Percentiles rank a stretch among this genome's conserved stretches.
phyloP scores from a whole-genome alignment of 2,113 vertebrate genomes.

The Phaethornis superciliosus region DNA sequence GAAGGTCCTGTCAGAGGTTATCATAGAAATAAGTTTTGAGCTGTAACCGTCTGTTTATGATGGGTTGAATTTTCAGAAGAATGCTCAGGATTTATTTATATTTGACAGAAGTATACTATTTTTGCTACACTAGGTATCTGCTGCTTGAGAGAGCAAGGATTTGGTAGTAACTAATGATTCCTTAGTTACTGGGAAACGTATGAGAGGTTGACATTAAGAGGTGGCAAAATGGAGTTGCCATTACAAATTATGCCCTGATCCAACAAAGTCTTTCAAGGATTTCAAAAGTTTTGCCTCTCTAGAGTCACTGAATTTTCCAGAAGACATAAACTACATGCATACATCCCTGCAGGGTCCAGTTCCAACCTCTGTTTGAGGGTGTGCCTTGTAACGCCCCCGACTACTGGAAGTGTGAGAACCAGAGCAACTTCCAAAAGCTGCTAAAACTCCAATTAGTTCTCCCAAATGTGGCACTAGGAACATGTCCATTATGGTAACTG shows the following conservation, averaged over 20 bases:
- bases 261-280: background rate
- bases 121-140: background rate
- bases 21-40: background rate
- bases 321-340: background rate
- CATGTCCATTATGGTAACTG: background rate
- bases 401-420: background rate
- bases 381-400: accelerated
- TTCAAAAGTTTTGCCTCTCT: background rate
- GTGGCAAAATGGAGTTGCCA: background rate
- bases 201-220: background rate
- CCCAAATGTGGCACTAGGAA: background rate
- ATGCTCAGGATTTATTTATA: background rate
- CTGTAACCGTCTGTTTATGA: background rate
- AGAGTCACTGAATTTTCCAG: background rate
- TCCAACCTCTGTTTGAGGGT: background rate
- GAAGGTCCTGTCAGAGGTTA: background rate
- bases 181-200: background rate
- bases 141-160: background rate
- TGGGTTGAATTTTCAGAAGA: background rate
- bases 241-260: background rate
- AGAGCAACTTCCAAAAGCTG: background rate
- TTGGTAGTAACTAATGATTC: background rate
- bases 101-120: background rate
- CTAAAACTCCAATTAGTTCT: background rate
- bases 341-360: background rate